phyloP scores from a whole-genome alignment of 2,113 vertebrate genomes.

The Epinephelus fuscoguttatus region DNA sequence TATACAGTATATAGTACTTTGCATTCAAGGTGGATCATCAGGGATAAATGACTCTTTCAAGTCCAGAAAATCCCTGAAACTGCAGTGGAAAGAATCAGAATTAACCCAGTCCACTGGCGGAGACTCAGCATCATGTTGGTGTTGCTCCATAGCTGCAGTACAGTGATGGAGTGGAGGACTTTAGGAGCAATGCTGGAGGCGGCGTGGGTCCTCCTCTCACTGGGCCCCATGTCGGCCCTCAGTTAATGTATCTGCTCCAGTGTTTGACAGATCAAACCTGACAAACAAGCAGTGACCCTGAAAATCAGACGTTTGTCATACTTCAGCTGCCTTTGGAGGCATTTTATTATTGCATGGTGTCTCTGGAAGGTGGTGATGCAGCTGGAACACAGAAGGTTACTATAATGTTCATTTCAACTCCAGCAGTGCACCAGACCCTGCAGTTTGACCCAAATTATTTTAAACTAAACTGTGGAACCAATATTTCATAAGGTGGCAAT shows the following conservation, averaged over 20 bases:
- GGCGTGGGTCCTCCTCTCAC: not conserved
- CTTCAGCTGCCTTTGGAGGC: conserved; percentile 17
- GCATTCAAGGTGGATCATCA: no score
- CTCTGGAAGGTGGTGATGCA: not conserved
- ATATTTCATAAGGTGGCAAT: not conserved
- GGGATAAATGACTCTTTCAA: not conserved
- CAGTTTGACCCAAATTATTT: not conserved
- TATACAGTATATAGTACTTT: no score
- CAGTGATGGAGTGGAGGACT: not conserved
- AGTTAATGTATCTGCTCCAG: conserved; percentile 4
- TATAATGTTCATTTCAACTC: no score
- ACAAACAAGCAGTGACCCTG: conserved; percentile 68
- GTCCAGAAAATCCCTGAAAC: not conserved
- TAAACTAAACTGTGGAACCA: not conserved
- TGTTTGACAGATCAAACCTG: conserved; percentile 59
- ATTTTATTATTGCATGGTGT: not conserved
- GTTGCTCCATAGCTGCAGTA: not conserved
- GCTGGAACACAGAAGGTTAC: not conserved
- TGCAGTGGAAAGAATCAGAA: not conserved
- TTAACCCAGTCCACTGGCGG: not conserved
- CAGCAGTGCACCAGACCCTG: not conserved
- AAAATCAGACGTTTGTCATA: conserved; percentile 52
- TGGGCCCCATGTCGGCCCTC: conserved; percentile 30
- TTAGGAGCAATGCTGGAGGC: not conserved
- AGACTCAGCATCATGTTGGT: not conserved